Conservation (phyloP, 2,888 invertebrate species). For the Harmothoe impar region DNA sequence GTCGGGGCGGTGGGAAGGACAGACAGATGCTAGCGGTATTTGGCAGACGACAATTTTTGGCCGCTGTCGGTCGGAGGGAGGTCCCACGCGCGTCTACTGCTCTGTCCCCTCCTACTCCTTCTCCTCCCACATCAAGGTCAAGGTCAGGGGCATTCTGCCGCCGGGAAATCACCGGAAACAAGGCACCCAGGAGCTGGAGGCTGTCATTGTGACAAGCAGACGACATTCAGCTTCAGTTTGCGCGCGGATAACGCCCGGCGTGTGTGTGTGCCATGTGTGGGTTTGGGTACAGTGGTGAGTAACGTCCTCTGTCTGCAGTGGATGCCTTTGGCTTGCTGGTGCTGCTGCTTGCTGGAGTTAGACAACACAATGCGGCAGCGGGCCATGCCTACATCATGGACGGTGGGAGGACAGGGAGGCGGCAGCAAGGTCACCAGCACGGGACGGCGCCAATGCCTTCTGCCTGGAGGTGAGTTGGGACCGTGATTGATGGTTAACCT, state of each 20-base stretch:
- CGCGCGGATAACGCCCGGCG: no score
- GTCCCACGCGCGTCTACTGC: neutral
- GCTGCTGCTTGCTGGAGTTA: no score
- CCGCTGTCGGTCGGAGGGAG: neutral
- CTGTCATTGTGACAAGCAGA: neutral
- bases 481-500: no score
- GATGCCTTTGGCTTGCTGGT: no score
- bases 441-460: neutral
- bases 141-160: constrained; percentile 9
- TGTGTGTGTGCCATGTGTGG: no score
- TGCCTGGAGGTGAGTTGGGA: neutral
- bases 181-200: neutral
- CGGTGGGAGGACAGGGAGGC: no score
- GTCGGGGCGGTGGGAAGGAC: neutral
- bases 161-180: neutral
- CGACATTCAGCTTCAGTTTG: no score
- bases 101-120: neutral
- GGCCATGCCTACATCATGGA: no score
- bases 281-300: no score
- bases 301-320: no score
- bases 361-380: no score
- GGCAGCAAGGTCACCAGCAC: neutral
- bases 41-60: constrained; percentile 8
- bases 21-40: neutral
- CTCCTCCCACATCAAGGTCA: neutral